Conservation (phyloP, 2,797 vertebrate genomes). For the Premnoplex brunnescens region DNA sequence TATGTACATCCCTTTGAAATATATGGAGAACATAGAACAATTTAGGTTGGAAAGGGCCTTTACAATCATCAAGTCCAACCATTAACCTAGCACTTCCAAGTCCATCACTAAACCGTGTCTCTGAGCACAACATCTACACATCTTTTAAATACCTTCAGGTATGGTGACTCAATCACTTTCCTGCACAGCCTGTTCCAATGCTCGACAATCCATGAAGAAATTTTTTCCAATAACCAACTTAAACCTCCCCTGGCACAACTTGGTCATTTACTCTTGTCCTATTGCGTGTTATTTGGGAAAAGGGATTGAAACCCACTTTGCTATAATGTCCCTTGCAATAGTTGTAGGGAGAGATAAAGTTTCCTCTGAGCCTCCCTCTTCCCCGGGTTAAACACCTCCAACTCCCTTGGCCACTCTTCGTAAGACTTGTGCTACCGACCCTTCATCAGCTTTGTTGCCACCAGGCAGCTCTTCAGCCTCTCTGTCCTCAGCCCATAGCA, state of each 20-base stretch:
- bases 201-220: fast-evolving
- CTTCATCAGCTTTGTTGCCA: not conserved
- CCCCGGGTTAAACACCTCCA: not conserved
- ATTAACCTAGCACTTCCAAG: not conserved
- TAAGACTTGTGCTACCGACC: not conserved
- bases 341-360: not conserved
- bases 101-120: not conserved
- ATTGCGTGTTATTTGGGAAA: not conserved
- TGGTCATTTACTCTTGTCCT: not conserved
- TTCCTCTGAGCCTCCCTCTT: not conserved
- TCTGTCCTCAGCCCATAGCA: not conserved
- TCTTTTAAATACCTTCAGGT: not conserved
- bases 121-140: not conserved
- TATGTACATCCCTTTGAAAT: not conserved
- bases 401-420: not conserved
- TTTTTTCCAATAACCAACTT: not conserved
- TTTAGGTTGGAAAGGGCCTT: not conserved
- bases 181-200: not conserved
- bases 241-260: not conserved
- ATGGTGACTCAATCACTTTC: not conserved
- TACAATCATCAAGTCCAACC: not conserved
- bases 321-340: not conserved
- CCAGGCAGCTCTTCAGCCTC: not conserved
- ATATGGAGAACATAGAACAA: not conserved
- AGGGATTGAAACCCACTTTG: fast-evolving